Evolutionary conservation across 2,113 vertebrate genomes (phyloP).

Genomic region (Galbula dea): DNA sequence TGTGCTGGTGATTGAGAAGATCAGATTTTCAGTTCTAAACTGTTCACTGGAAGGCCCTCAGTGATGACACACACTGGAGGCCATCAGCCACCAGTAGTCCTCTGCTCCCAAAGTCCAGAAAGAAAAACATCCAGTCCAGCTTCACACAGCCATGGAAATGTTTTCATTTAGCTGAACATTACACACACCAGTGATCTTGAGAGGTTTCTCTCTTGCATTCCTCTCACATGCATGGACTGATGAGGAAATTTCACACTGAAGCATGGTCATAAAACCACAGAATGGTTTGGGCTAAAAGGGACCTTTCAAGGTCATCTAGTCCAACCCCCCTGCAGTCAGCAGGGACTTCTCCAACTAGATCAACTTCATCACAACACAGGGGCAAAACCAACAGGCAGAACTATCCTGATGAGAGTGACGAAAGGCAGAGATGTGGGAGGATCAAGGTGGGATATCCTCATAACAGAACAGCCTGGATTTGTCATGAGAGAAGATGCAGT

Average conservation of each 20-base stretch:
- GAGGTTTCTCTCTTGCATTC: background rate
- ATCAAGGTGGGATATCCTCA: background rate
- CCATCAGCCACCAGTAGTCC: background rate
- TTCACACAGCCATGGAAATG: background rate
- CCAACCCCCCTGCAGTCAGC: no score
- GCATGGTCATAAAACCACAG: no score
- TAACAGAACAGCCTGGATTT: background rate
- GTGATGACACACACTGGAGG: background rate
- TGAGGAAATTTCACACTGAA: background rate
- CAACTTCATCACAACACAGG: background rate
- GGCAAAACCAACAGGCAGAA: background rate
- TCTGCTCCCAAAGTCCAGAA: background rate
- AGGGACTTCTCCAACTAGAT: no score
- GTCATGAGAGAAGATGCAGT: background rate
- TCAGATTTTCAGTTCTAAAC: background rate
- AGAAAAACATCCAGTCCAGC: background rate
- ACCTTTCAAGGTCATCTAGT: no score
- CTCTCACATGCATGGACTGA: background rate
- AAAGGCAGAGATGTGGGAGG: background rate
- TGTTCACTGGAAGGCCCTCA: background rate
- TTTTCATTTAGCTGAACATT: background rate
- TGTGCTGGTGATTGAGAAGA: background rate
- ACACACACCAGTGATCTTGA: background rate
- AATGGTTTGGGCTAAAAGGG: no score
- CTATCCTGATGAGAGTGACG: background rate